A percentile compares a stretch with the other conserved stretches of the same genome.
phyloP scores from a whole-genome alignment of 2,888 invertebrate species.

The Polietes domitor region DNA sequence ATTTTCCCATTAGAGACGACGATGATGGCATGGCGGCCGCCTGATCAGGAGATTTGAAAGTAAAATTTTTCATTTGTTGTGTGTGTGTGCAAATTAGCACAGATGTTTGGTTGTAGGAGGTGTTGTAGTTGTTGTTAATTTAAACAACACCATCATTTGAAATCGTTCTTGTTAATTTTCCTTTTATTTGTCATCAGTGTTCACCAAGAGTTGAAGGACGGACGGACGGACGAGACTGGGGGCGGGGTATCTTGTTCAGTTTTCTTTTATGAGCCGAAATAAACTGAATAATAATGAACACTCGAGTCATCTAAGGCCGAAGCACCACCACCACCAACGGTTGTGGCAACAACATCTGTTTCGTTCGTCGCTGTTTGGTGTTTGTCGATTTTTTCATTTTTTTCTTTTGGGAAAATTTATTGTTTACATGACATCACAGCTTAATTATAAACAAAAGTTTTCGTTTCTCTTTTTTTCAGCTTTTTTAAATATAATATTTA shows the following conservation, averaged over 20 bases:
- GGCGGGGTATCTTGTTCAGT: neutral
- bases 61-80: slow-evolving; percentile 21
- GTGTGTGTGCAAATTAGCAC: slow-evolving; percentile 43
- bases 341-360: neutral
- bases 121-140: slow-evolving; percentile 7
- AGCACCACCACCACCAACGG: neutral
- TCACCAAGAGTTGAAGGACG: neutral
- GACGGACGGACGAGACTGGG: neutral
- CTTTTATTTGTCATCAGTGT: neutral
- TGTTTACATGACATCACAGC: slow-evolving; percentile 37
- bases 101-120: no score
- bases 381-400: neutral
- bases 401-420: slow-evolving; percentile 1
- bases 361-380: neutral
- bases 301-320: neutral
- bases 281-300: neutral
- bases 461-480: neutral
- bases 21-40: no score
- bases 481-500: neutral
- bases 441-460: slow-evolving; percentile 25
- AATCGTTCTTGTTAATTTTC: neutral
- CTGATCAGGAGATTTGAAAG: neutral
- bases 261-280: neutral
- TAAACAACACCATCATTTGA: slow-evolving; percentile 2
- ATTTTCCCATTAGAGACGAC: no score